phyloP scores from a whole-genome alignment of 2,888 invertebrate genomes.

The Drosophila formosana region DNA sequence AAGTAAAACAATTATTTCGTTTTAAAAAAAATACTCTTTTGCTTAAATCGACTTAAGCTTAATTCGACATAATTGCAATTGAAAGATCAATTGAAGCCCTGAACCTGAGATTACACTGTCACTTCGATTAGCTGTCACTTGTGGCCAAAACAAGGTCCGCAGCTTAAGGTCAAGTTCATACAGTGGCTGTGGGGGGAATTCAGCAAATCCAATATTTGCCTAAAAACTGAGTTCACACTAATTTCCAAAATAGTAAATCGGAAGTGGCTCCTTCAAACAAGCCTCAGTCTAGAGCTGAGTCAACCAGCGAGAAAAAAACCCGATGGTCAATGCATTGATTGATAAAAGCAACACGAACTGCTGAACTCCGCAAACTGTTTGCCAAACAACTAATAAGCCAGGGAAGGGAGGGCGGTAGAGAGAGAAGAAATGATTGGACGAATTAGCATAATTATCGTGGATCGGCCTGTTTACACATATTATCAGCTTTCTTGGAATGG shows the following conservation, averaged over 20 bases:
- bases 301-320: slow-evolving; percentile 57
- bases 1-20: background rate
- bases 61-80: slow-evolving; percentile 30
- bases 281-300: slow-evolving; percentile 33
- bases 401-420: slow-evolving; percentile 12
- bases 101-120: slow-evolving; percentile 51
- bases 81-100: slow-evolving; percentile 45
- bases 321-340: slow-evolving; percentile 67
- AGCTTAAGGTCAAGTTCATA: slow-evolving; percentile 69
- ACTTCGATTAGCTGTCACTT: slow-evolving; percentile 44
- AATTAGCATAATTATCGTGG: slow-evolving; percentile 73
- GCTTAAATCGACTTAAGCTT: slow-evolving; percentile 11
- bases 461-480: slow-evolving; percentile 53
- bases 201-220: slow-evolving; percentile 39
- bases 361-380: slow-evolving; percentile 58
- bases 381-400: slow-evolving; percentile 49
- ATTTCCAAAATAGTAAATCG: slow-evolving; percentile 50
- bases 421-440: slow-evolving; percentile 37
- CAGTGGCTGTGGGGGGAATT: slow-evolving; percentile 49
- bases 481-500: slow-evolving; percentile 75
- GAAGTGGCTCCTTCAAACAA: slow-evolving; percentile 63
- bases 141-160: slow-evolving; percentile 40
- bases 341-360: slow-evolving; percentile 56
- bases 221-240: slow-evolving; percentile 37
- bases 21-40: slow-evolving; percentile 5